These are phyloP conservation scores for Trachythela sp. DNA, from an alignment of 64 coral and sea anemone species.

Conservation along the genomic window DNA sequence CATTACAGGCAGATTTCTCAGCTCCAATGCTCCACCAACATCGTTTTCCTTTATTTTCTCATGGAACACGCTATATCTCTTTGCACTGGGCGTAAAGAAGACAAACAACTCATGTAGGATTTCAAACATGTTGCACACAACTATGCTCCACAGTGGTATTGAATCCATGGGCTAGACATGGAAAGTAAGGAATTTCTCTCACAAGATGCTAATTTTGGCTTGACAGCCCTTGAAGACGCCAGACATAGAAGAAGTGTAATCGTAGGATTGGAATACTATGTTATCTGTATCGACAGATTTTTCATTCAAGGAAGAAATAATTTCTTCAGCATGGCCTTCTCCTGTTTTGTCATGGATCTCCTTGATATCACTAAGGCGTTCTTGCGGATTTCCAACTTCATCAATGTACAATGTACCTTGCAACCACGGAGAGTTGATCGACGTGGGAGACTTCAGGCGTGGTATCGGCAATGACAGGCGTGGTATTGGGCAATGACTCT, in stretches of 20 bases:
- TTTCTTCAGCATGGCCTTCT: neutral
- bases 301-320: neutral
- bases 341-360: neutral
- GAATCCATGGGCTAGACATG: neutral
- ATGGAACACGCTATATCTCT: neutral
- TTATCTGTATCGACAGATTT: neutral
- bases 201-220: neutral
- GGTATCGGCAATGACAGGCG: neutral
- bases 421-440: neutral
- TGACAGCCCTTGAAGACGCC: constrained; percentile 1
- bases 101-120: neutral
- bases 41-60: neutral
- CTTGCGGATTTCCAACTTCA: neutral
- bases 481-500: neutral
- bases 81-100: neutral
- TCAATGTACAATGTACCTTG: neutral
- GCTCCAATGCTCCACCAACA: neutral
- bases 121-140: neutral
- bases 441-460: neutral
- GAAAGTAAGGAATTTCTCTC: neutral
- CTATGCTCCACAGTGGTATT: neutral
- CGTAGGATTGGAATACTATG: neutral
- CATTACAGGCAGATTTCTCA: neutral
- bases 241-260: constrained; percentile 13
- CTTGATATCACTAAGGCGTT: neutral